These are phyloP conservation scores for Chromis chromis DNA, from an alignment of 2,797 vertebrate genomes.

Conservation along the genomic window DNA sequence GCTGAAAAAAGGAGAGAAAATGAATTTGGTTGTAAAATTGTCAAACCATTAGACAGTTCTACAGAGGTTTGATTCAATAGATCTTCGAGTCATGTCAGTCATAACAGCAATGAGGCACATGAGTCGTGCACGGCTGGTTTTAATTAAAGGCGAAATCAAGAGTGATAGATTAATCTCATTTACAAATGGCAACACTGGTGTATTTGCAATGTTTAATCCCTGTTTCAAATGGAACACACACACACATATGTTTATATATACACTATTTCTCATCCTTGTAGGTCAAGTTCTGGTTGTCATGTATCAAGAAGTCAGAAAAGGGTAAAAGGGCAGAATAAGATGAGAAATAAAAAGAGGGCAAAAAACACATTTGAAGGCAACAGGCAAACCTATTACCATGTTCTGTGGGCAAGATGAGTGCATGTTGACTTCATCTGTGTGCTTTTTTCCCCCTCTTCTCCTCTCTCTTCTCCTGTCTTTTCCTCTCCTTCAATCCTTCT, in stretches of 20 bases:
- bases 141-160: conserved; percentile 45
- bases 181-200: conserved; percentile 26
- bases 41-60: conserved; percentile 45
- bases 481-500: conserved; percentile 77
- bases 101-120: conserved; percentile 24
- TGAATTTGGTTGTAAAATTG: conserved; percentile 55
- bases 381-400: conserved; percentile 73
- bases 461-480: conserved; percentile 83
- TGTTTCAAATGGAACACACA: conserved; percentile 28
- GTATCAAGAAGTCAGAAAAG: conserved; percentile 49
- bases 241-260: not conserved
- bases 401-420: conserved; percentile 71
- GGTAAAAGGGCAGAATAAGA: conserved; percentile 56
- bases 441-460: conserved; percentile 67
- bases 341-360: conserved; percentile 34
- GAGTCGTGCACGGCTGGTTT: conserved; percentile 46
- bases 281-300: conserved; percentile 30
- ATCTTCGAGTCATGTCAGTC: conserved; percentile 50
- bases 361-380: conserved; percentile 54
- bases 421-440: conserved; percentile 79
- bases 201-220: conserved; percentile 26
- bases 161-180: conserved; percentile 61
- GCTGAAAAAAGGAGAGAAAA: conserved; percentile 40
- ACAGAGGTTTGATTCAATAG: conserved; percentile 44
- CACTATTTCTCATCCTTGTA: conserved; percentile 33